Base-by-base conservation (phyloP, 2,888 invertebrate genomes). In the Hemaris fuciformis region DNA sequence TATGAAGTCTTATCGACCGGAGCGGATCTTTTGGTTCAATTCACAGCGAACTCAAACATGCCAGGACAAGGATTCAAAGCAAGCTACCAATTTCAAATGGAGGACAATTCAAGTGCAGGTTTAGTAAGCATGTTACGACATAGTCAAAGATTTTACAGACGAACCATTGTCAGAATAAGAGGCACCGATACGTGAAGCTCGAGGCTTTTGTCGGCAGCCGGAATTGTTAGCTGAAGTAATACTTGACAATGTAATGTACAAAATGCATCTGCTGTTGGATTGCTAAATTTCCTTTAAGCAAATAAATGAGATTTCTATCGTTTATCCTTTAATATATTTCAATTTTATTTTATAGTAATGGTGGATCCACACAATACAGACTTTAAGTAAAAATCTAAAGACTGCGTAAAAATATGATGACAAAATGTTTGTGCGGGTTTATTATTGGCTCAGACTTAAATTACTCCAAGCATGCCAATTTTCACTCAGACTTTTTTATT, bases 41-140 rank as follows among this genome's bases (percentile, higher is more conserved):
- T 98, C 83, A 95, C 97, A 58, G 95, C 96, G 41, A 96, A 97
- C 83, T 97, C 97, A 4, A 94, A 95, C 74, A 94, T 93, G 77
- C 96, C 96, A 0, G 96, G 96, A 5, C 96, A 95, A 76, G 96
- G 96, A 22, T 97, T 96, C 88, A 96, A 96, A 87, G 96, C 96
- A 46, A 94, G 93, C 80, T 96, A 94, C 83, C 95, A 95, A 82
- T 96, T 95, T 79, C 94, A 95, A 79, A 82, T 93, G 75, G 94
- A 95, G 68, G 94, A 88, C 70, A 80, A 84, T 65, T 74, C 84
- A 75, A 89, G 76, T 68, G 64, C 89, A 92, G 91, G 91, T 91
- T 86, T 76, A 89, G 88, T 91, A 88, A 89, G 86, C 87, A 85
- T 77, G 65, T 59, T 45, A 57, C 31, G 31, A 27, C 27, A 53